Evolutionary conservation across 2,113 vertebrate genomes (phyloP).

Genomic region (Rhinolophus sinicus): DNA sequence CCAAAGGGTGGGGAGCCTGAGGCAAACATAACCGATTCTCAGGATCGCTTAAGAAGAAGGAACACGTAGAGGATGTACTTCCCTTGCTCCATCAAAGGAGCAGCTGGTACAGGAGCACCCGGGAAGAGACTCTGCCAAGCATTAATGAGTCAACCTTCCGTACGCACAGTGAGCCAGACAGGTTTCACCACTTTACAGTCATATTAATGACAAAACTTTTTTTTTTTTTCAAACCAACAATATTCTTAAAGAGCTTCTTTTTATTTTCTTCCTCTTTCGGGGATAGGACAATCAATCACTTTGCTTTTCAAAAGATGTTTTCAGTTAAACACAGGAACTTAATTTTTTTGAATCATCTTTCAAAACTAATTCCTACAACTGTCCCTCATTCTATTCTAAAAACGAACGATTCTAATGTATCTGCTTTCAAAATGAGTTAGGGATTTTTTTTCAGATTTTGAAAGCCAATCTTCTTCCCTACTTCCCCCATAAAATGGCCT

Average conservation of each 20-base stretch:
- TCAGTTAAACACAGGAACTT: constrained; percentile 5
- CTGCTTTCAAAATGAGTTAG: background rate
- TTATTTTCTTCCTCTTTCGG: constrained; percentile 32
- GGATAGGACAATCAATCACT: background rate
- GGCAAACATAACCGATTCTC: constrained; percentile 68
- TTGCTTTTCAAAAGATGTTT: background rate
- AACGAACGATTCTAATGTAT: background rate
- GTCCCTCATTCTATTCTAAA: background rate
- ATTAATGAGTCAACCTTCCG: constrained; percentile 62
- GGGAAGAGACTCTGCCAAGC: constrained; percentile 53
- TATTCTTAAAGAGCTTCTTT: constrained; percentile 37
- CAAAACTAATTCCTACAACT: background rate
- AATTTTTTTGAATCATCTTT: constrained; percentile 9
- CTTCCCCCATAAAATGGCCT: background rate
- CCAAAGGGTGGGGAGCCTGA: constrained; percentile 67
- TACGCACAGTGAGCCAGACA: constrained; percentile 53
- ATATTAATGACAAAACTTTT: background rate
- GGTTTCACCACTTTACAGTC: constrained; percentile 67
- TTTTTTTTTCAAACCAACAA: background rate
- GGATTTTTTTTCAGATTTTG: constrained; percentile 53
- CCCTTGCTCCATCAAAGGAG: constrained; percentile 43
- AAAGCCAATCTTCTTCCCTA: background rate
- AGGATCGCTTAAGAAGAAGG: background rate
- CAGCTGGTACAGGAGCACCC: constrained; percentile 4
- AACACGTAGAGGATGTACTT: background rate